These are phyloP conservation scores for Pangasius macronema DNA, from an alignment of 2,797 vertebrate species.

Conservation along the genomic window DNA sequence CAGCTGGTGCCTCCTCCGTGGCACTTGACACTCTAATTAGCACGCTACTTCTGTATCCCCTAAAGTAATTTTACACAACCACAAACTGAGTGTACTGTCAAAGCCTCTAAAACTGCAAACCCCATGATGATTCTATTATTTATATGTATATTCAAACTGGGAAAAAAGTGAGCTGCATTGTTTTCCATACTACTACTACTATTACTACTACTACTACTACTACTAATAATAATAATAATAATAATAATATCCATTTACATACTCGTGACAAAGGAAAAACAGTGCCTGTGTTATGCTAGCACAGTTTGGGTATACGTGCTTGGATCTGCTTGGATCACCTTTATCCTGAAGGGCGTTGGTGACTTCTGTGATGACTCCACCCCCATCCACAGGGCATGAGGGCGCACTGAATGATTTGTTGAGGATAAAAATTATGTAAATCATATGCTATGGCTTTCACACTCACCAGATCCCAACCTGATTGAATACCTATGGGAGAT, in stretches of 20 bases:
- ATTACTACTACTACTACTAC: background rate
- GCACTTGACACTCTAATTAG: slow-evolving; percentile 20
- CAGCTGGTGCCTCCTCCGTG: slow-evolving; percentile 4
- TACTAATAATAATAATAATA: background rate
- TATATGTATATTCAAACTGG: background rate
- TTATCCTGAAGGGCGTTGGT: no score
- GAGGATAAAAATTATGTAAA: no score
- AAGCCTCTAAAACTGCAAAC: background rate
- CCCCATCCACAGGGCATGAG: background rate
- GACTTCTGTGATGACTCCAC: no score
- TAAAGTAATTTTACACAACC: slow-evolving; percentile 6
- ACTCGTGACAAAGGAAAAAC: background rate
- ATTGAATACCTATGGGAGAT: background rate
- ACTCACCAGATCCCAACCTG: background rate
- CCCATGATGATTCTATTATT: background rate
- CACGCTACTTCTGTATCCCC: background rate
- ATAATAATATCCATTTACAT: background rate
- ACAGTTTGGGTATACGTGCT: background rate
- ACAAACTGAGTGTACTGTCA: background rate
- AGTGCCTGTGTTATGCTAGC: background rate
- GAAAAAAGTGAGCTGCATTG: background rate
- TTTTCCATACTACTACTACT: background rate
- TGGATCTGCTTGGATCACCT: background rate
- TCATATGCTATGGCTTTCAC: background rate
- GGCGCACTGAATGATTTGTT: background rate